Evolutionary conservation across 2,113 vertebrate species (phyloP).

Genomic region (Macroglossus sobrinus): DNA sequence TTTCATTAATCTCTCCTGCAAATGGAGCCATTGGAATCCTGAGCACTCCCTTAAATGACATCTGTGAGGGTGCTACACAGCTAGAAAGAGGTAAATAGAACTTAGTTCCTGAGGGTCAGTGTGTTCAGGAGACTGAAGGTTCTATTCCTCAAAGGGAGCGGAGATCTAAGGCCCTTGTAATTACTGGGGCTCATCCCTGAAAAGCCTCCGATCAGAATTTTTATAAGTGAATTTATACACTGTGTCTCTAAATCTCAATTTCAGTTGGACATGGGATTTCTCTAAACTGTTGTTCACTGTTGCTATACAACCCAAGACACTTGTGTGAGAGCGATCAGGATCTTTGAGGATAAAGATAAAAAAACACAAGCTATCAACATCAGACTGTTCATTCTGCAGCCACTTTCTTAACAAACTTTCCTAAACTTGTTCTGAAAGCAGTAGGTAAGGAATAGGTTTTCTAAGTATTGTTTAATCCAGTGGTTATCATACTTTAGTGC

Average conservation of each 20-base stretch:
- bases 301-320: neutral
- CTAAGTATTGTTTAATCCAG: neutral
- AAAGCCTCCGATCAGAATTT: slow-evolving; percentile 1
- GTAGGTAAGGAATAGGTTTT: neutral
- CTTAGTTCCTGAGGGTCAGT: neutral
- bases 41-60: neutral
- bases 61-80: neutral
- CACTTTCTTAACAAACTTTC: neutral
- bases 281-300: neutral
- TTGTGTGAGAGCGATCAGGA: neutral
- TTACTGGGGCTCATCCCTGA: neutral
- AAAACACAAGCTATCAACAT: slow-evolving; percentile 1
- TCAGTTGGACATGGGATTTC: neutral
- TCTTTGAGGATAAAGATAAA: slow-evolving; percentile 5
- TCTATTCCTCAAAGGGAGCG: neutral
- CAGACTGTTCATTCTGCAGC: neutral
- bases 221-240: neutral
- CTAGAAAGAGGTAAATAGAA: neutral
- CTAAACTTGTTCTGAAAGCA: neutral
- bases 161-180: neutral
- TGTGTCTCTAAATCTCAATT: slow-evolving; percentile 33
- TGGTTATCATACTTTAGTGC: neutral
- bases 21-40: neutral
- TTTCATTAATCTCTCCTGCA: neutral
- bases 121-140: neutral